These are phyloP conservation scores for Incurvaria masculella DNA, from an alignment of 2,888 invertebrate genomes.

Conservation along the genomic window DNA sequence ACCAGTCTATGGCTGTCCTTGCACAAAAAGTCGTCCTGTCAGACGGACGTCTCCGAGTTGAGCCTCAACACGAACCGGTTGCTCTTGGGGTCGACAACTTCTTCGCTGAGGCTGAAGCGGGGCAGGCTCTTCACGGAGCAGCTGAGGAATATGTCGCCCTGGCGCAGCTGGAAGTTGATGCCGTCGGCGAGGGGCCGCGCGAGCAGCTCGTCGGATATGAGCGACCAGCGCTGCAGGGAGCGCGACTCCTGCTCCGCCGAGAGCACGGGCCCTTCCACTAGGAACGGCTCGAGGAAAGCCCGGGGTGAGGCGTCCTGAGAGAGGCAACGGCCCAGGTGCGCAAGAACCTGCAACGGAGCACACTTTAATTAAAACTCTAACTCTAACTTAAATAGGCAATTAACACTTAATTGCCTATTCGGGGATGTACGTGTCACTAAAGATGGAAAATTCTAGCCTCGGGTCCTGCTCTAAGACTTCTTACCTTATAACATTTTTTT, in stretches of 20 bases:
- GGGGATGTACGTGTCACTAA: too few relatives aligned
- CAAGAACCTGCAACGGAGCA: constrained; percentile 55
- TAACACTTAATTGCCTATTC: too few relatives aligned
- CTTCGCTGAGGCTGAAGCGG: constrained; percentile 92
- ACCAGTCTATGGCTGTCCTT: constrained; percentile 36
- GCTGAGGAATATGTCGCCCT: constrained; percentile 88
- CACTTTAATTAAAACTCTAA: neutral
- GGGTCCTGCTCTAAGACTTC: too few relatives aligned
- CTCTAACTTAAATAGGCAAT: too few relatives aligned
- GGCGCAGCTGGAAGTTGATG: constrained; percentile 86
- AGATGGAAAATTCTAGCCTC: too few relatives aligned
- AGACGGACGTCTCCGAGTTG: constrained; percentile 97
- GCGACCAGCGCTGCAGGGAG: constrained; percentile 91
- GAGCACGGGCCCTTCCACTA: constrained; percentile 80
- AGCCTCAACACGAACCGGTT: constrained; percentile 92
- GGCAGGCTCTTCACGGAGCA: constrained; percentile 85
- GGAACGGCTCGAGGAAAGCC: constrained; percentile 93
- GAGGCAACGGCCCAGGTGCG: constrained; percentile 87
- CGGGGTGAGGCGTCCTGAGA: constrained; percentile 92
- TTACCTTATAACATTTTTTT: too few relatives aligned
- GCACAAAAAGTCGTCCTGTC: constrained; percentile 48
- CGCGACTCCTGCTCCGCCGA: constrained; percentile 81
- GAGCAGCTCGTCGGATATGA: constrained; percentile 88
- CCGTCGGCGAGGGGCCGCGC: constrained; percentile 83
- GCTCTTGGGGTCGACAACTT: constrained; percentile 93